These are phyloP conservation scores for Galago senegalensis DNA, from an alignment of 2,797 vertebrate genomes.

Conservation along the genomic window DNA sequence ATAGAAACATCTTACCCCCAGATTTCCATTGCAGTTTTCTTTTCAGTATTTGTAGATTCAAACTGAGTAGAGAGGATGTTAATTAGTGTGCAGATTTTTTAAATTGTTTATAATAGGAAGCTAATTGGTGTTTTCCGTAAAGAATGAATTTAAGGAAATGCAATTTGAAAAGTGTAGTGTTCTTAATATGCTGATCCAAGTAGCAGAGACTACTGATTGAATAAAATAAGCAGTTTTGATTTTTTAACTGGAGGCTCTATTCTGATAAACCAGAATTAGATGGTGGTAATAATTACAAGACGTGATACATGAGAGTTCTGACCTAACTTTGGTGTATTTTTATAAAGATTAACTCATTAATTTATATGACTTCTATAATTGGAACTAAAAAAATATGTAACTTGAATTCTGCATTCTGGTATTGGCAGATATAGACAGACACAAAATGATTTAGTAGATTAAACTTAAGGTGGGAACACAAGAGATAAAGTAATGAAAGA, in stretches of 20 bases:
- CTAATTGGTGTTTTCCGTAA: slow-evolving; percentile 90
- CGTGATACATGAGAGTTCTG: slow-evolving; percentile 37
- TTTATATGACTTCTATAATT: neutral
- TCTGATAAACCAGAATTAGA: slow-evolving; percentile 71
- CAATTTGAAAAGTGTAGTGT: slow-evolving; percentile 80
- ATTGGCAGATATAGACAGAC: neutral
- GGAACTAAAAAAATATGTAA: neutral
- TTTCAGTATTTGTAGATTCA: slow-evolving; percentile 86
- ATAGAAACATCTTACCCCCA: slow-evolving; percentile 78
- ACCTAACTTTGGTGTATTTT: slow-evolving; percentile 34
- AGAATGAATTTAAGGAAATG: slow-evolving; percentile 89
- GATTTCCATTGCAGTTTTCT: slow-evolving; percentile 82
- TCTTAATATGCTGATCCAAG: slow-evolving; percentile 82
- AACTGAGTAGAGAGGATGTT: slow-evolving; percentile 86
- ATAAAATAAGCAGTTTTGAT: slow-evolving; percentile 86
- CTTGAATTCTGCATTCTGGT: neutral
- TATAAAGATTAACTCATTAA: slow-evolving; percentile 42
- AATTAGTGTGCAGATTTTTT: slow-evolving; percentile 89
- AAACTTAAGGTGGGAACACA: neutral
- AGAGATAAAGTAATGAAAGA: neutral
- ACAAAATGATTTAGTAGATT: neutral
- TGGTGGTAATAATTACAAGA: slow-evolving; percentile 19
- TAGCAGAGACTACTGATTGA: slow-evolving; percentile 83
- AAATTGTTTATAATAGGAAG: slow-evolving; percentile 89
- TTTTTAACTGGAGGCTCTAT: slow-evolving; percentile 74